Evolutionary conservation across 2,888 invertebrate genomes (phyloP).

Genomic region (Sphaerophoria rueppellii): DNA sequence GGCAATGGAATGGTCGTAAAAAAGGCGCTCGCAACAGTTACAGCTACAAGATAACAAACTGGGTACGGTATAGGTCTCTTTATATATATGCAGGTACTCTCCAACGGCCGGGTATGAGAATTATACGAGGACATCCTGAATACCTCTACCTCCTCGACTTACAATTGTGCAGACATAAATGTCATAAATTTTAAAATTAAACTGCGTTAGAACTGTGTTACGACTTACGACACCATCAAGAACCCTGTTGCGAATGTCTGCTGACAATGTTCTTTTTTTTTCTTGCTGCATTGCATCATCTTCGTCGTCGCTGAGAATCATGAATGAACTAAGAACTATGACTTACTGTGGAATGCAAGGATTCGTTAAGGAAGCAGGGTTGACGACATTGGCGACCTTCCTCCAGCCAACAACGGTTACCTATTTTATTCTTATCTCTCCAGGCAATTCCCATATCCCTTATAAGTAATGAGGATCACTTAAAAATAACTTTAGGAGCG

Average conservation of each 20-base stretch:
- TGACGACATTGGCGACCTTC: constrained; percentile 44
- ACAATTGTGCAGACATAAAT: constrained; percentile 70
- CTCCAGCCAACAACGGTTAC: constrained; percentile 48
- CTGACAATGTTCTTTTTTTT: constrained; percentile 59
- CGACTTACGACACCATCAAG: constrained; percentile 65
- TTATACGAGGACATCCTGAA: background rate
- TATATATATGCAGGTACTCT: background rate
- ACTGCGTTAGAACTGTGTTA: constrained; percentile 70
- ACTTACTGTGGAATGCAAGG: background rate
- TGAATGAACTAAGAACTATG: constrained; percentile 58
- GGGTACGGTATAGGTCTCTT: constrained; percentile 9
- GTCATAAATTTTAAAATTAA: constrained; percentile 71
- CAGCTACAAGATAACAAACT: constrained; percentile 60
- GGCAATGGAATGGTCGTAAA: constrained; percentile 68
- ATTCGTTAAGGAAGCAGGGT: constrained; percentile 2
- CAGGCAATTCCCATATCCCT: constrained; percentile 39
- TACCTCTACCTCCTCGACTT: background rate
- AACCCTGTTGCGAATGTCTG: constrained; percentile 73
- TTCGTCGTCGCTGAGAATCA: constrained; percentile 27
- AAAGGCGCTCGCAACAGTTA: constrained; percentile 65
- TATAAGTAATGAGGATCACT: constrained; percentile 72
- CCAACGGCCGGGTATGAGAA: no score
- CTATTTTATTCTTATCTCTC: background rate
- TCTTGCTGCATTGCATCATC: constrained; percentile 37
- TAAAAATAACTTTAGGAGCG: constrained; percentile 53